A percentile compares a stretch with the other conserved stretches of the same genome.
Evolutionary conservation across 1,140 invertebrate species (phyloP).

Genomic region (Drosophila fuyamai): DNA sequence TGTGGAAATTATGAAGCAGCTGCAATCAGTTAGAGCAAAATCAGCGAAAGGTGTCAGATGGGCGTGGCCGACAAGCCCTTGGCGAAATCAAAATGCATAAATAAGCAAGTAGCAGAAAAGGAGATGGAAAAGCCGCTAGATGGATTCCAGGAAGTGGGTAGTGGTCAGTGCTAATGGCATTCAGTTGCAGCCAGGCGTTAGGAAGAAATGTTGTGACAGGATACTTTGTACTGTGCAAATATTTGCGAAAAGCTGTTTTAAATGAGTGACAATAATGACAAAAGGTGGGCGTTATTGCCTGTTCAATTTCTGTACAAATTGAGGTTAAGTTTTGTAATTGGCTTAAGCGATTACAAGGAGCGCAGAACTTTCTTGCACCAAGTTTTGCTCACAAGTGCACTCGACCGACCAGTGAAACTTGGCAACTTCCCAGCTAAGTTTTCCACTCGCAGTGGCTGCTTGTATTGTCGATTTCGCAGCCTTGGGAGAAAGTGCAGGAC

Average conservation of each 20-base stretch:
- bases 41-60: slow-evolving; percentile 53
- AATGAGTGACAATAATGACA: slow-evolving; percentile 63
- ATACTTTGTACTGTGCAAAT: slow-evolving; percentile 32
- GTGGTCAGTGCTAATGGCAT: slow-evolving; percentile 55
- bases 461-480: slow-evolving; percentile 13
- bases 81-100: slow-evolving; percentile 75
- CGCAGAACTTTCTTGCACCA: slow-evolving; percentile 46
- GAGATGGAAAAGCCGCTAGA: neutral
- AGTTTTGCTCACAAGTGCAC: slow-evolving; percentile 18
- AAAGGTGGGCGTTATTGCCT: slow-evolving; percentile 14
- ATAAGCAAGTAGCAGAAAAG: slow-evolving; percentile 44
- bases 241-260: slow-evolving; percentile 41
- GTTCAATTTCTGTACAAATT: slow-evolving; percentile 51
- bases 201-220: slow-evolving; percentile 41
- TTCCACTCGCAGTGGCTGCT: slow-evolving; percentile 2
- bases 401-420: slow-evolving; percentile 17
- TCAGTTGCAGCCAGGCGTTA: slow-evolving; percentile 59
- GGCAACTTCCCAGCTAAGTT: slow-evolving; percentile 40
- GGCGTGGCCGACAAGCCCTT: slow-evolving; percentile 22
- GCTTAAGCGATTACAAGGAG: slow-evolving; percentile 77
- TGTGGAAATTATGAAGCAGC: slow-evolving; percentile 51
- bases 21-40: slow-evolving; percentile 37
- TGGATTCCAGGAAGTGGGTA: neutral
- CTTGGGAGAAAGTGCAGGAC: slow-evolving; percentile 17
- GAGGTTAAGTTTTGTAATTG: slow-evolving; percentile 79